A percentile compares a stretch with the other conserved stretches of the same genome.
These are phyloP conservation scores for Mesitornis unicolor DNA, from an alignment of 2,113 vertebrate species.

Conservation along the genomic window DNA sequence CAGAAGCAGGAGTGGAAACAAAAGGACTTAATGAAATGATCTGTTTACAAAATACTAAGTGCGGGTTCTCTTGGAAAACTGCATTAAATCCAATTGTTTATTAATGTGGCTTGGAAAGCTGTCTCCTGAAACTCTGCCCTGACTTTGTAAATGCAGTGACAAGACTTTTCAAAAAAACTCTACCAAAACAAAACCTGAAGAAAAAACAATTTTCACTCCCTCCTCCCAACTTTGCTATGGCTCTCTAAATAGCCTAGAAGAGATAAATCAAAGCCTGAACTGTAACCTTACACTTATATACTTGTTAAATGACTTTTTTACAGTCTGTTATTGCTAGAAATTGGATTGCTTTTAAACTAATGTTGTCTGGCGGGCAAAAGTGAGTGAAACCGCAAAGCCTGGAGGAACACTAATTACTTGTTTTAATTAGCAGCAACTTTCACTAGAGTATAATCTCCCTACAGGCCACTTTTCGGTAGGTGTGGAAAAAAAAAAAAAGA, in stretches of 20 bases:
- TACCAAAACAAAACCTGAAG: neutral
- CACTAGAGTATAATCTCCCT: constrained; percentile 89
- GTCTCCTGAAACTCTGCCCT: neutral
- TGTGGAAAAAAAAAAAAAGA: constrained; percentile 43
- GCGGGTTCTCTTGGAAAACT: constrained; percentile 27
- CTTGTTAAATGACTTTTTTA: constrained; percentile 83
- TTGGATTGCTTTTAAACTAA: constrained; percentile 84
- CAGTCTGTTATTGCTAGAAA: constrained; percentile 81
- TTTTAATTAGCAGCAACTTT: constrained; percentile 97
- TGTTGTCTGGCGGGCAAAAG: constrained; percentile 81
- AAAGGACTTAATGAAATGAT: constrained; percentile 69
- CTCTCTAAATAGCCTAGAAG: constrained; percentile 65
- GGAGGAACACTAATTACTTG: constrained; percentile 96
- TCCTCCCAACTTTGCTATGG: constrained; percentile 25
- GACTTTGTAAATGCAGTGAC: neutral
- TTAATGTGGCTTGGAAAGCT: constrained; percentile 47
- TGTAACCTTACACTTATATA: constrained; percentile 79
- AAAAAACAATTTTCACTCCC: neutral
- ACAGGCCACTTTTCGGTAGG: constrained; percentile 82
- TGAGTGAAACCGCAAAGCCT: constrained; percentile 86
- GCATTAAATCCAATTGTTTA: constrained; percentile 59
- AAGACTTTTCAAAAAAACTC: neutral
- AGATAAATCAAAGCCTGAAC: constrained; percentile 77
- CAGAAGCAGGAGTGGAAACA: constrained; percentile 50
- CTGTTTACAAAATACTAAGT: constrained; percentile 69